Base-by-base conservation (phyloP, 1,140 invertebrate genomes). In the Schlechtendalia chinensis region DNA sequence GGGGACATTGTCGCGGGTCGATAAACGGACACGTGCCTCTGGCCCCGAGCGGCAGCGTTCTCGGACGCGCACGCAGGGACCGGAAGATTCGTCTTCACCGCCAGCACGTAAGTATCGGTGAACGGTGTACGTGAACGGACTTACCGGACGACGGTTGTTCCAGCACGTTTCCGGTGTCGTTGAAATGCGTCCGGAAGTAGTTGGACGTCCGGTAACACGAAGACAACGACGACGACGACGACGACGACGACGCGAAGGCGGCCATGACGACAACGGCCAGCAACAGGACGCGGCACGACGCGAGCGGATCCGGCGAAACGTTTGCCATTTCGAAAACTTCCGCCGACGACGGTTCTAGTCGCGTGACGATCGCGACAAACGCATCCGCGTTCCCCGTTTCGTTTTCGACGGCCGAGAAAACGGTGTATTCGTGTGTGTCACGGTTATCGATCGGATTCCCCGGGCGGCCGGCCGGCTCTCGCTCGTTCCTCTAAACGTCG, bases 171-270 rank as follows among this genome's bases (percentile, higher is more conserved):
- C 54, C 22, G 14, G 75, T 79, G 75, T 79, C 75, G 58, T 63
- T 63, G 29, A 79, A 63, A 50, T 63, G 75, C n/a, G 75, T 63
- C 14, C 75, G 75, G 39, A 79, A 79, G 58, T 79, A 79, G 24
- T 79, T 79, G 75, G 75, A 79, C 45, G 75, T 79, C 16, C 75
- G 54, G 39, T 61, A 79, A 53, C 75, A 79, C 32, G 74, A 59
- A 4, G 74, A 11, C n/a, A n/a, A 69, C 47, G 47, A 14, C 5
- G 45, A 47, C 14, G 75, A 1, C 22, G 32, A 69, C 47, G 47
- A 69, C 47, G 47, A 14, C 5, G 45, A 47, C 14, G 75, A 1
- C 22, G 32, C 6, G 4, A 39, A 12, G 6, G 58, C 58, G 10
- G 74, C 24, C 39, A 39, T 12, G 14, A 22, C 58, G 10, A 56